phyloP scores from a whole-genome alignment of 2,797 vertebrate species.

The Rhinatrema bivittatum region DNA sequence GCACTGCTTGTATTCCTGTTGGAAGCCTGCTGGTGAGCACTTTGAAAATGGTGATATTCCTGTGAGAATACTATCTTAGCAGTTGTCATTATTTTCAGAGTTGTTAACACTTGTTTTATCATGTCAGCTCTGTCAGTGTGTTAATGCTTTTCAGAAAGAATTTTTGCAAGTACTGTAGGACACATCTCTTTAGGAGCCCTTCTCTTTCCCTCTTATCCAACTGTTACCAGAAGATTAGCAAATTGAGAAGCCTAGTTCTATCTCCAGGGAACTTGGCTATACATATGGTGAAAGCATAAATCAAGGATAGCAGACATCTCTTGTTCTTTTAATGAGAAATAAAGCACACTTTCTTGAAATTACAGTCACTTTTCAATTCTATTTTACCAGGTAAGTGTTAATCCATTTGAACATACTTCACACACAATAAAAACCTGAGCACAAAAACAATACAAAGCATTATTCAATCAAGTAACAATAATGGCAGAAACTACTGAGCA shows the following conservation, averaged over 20 bases:
- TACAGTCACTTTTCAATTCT: slow-evolving; percentile 14
- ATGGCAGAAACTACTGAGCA: no score
- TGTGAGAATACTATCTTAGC: slow-evolving; percentile 1
- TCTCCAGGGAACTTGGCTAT: slow-evolving; percentile 3
- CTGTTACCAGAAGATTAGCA: slow-evolving; percentile 12
- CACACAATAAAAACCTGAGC: slow-evolving; percentile 3
- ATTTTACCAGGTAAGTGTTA: slow-evolving; percentile 22
- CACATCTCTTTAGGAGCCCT: slow-evolving; percentile 4
- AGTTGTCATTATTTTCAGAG: slow-evolving; percentile 3
- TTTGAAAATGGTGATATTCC: background rate
- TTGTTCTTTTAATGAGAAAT: slow-evolving; percentile 23
- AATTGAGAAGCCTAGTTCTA: slow-evolving; percentile 5
- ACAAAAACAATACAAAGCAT: no score
- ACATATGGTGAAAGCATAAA: slow-evolving; percentile 17
- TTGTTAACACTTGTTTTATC: slow-evolving; percentile 14
- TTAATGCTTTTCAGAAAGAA: background rate
- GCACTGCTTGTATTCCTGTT: background rate
- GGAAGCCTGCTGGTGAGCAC: background rate
- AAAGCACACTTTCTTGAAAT: slow-evolving; percentile 24
- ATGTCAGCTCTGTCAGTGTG: background rate
- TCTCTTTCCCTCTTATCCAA: slow-evolving; percentile 1
- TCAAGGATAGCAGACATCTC: slow-evolving; percentile 9
- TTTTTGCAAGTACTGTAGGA: slow-evolving; percentile 2
- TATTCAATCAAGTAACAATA: no score
- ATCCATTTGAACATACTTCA: slow-evolving; percentile 13